A percentile compares a stretch with the other conserved stretches of the same genome.
phyloP scores from a whole-genome alignment of 2,888 invertebrate genomes.

The Zaprionus lineosus region DNA sequence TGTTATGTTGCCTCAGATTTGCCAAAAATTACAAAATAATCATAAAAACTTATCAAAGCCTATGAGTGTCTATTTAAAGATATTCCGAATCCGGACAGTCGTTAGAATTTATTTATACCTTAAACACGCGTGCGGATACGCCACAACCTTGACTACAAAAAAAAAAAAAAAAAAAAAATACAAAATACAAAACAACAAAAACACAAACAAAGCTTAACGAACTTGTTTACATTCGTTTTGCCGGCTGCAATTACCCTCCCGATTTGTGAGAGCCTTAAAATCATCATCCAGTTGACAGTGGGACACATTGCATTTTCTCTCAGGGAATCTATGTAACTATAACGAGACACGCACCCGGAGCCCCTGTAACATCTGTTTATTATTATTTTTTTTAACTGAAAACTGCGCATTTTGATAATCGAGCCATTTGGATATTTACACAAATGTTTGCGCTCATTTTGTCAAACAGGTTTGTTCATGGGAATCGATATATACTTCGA shows the following conservation, averaged over 20 bases:
- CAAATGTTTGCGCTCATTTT: too few species aligned
- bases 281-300: slow-evolving; percentile 44
- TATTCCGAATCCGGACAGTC: slow-evolving; percentile 18
- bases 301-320: slow-evolving; percentile 18
- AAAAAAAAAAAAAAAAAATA: slow-evolving; percentile 53
- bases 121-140: slow-evolving; percentile 5
- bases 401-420: too few species aligned
- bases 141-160: slow-evolving; percentile 65
- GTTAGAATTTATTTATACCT: slow-evolving; percentile 5
- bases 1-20: slow-evolving; percentile 13
- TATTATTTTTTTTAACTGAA: too few species aligned
- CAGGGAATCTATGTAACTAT: too few species aligned
- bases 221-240: slow-evolving; percentile 70
- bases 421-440: too few species aligned
- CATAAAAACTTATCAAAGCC: slow-evolving; percentile 8
- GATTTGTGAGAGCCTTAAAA: background rate
- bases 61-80: slow-evolving; percentile 40
- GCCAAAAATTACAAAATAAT: background rate
- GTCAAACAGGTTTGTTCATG: too few species aligned
- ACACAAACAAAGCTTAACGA: slow-evolving; percentile 61
- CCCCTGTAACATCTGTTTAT: too few species aligned
- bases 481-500: too few species aligned
- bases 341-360: too few species aligned
- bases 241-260: slow-evolving; percentile 46
- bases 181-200: slow-evolving; percentile 58